These are phyloP conservation scores for Clavelina lepadiformis DNA, from an alignment of 23 tunicate genomes.

Conservation along the genomic window DNA sequence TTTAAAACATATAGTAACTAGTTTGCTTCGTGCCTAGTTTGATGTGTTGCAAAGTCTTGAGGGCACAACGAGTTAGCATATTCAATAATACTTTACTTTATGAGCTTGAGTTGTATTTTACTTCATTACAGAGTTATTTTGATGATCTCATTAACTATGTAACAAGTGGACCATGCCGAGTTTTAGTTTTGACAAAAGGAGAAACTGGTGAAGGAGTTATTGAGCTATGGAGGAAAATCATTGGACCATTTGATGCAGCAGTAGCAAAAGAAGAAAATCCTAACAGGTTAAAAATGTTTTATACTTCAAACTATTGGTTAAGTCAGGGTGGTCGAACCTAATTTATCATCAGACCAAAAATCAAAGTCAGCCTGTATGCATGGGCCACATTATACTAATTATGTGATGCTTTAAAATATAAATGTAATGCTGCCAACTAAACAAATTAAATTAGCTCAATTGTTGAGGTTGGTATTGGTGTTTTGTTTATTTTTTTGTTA, in stretches of 20 bases:
- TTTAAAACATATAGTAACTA: too few species aligned
- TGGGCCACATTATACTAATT: too few species aligned
- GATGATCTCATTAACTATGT: slow-evolving; percentile 76
- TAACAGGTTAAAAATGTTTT: slow-evolving; percentile 46
- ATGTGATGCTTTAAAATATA: too few species aligned
- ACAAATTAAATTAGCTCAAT: too few species aligned
- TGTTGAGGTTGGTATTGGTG: too few species aligned
- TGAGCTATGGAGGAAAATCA: slow-evolving; percentile 81
- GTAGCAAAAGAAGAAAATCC: slow-evolving; percentile 86
- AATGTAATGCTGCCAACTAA: too few species aligned
- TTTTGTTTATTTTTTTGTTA: too few species aligned
- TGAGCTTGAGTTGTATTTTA: slow-evolving; percentile 2
- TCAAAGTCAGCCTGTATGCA: neutral
- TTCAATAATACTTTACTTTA: neutral
- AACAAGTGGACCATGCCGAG: slow-evolving; percentile 92
- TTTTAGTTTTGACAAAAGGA: slow-evolving; percentile 78
- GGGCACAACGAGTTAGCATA: too few species aligned
- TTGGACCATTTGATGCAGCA: slow-evolving; percentile 98
- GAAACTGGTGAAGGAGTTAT: slow-evolving; percentile 92
- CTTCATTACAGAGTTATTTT: slow-evolving; percentile 39
- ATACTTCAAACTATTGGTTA: neutral
- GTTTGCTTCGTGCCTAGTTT: too few species aligned
- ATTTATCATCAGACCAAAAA: neutral
- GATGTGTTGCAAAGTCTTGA: too few species aligned
- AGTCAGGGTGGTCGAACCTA: neutral